Evolutionary conservation across 2,888 invertebrate species (phyloP), one percentile per base, ranked within the genome.

Genomic region (Lomographa bimaculata): DNA sequence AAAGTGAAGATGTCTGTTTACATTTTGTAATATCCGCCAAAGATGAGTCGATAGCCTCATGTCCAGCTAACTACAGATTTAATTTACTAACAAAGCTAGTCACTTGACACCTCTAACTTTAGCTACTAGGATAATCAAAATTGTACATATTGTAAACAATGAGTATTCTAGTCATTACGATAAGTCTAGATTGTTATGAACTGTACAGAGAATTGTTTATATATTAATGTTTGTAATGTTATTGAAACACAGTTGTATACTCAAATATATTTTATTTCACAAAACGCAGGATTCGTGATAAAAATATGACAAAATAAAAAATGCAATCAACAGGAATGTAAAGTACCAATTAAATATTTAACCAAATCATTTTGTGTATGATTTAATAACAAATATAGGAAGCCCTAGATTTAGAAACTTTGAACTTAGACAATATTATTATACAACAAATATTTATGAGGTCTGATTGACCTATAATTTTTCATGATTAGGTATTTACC

Each of bases 151-250:
- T 21, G 26, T 33, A 14, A 24, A 37, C 32, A 57, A 49, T 60
- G 83, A 83, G 84, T 57, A 64, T 56, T 86, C 86, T 87, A 87
- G 86, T 87, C 86, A 85, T 69, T 81, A 73, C 49, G 54, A 62
- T 73, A 74, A 69, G 64, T 68, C 64, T 67, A 63, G 57, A 58
- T 64, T 64, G 64, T 72, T 76, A 65, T 69, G 69, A 70, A 59
- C 54, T 29, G 26, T 30, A 37, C 29, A 37, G 7, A 60, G 21
- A 62, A 67, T 61, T 58, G 59, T 30, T 61, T 60, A 64, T 53
- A 54, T 40, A 59, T 58, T 51, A 39, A 50, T 50, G 41, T 48
- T 41, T 42, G 24, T 46, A 39, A 43, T 46, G 33, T 50, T 46
- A 48, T 41, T 57, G 39, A 53, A 60, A 49, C 43, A 51, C 42